These are phyloP conservation scores for Carapus acus DNA, from an alignment of 2,797 vertebrate species.

Conservation along the genomic window DNA sequence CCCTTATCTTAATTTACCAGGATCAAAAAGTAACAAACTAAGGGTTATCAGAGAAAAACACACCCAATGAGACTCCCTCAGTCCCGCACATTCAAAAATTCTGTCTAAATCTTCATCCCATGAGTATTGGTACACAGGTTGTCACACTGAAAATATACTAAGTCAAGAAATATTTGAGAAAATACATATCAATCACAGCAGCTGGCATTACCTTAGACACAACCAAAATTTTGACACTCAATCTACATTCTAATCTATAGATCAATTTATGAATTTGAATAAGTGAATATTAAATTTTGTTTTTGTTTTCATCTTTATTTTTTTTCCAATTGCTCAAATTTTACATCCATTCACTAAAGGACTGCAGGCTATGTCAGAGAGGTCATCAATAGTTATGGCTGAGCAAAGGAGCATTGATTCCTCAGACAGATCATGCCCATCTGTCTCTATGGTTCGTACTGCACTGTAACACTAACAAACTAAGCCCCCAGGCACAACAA, in stretches of 20 bases:
- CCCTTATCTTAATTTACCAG: conserved; percentile 79
- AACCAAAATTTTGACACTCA: conserved; percentile 11
- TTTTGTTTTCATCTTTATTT: conserved; percentile 49
- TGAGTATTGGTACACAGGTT: too few relatives aligned
- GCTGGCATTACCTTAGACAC: neutral
- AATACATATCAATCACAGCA: conserved; percentile 6
- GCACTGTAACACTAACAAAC: conserved; percentile 61
- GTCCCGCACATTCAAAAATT: conserved; percentile 19
- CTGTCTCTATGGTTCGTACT: conserved; percentile 65
- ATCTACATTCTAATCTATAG: too few relatives aligned
- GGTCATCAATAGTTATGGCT: conserved; percentile 64
- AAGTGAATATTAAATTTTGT: too few relatives aligned
- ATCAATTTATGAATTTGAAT: too few relatives aligned
- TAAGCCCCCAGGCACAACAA: conserved; percentile 56
- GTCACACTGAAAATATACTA: too few relatives aligned
- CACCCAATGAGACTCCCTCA: conserved; percentile 43
- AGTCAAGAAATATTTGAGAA: conserved; percentile 22
- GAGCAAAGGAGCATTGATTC: conserved; percentile 52
- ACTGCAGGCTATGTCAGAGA: conserved; percentile 59
- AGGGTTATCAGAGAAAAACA: conserved; percentile 71
- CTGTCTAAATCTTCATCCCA: conserved; percentile 21
- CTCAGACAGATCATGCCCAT: conserved; percentile 57
- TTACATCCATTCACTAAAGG: conserved; percentile 47
- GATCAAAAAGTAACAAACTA: conserved; percentile 73
- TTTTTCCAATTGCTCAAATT: conserved; percentile 35